Base-by-base conservation (phyloP, 1,140 invertebrate genomes). In the Helicoverpa armigera region DNA sequence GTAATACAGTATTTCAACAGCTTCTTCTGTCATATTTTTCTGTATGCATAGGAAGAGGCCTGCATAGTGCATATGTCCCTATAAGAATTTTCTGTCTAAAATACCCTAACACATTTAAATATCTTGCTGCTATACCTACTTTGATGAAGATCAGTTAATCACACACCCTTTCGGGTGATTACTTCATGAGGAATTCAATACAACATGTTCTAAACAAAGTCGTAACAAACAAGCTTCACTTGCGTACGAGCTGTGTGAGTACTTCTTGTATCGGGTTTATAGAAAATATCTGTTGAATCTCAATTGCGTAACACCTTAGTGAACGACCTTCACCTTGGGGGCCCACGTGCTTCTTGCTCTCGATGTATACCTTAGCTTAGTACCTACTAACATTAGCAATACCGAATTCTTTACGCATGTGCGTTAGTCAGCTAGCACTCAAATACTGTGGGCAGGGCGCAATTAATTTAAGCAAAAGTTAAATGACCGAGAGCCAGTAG, bases 211-310 rank as follows among this genome's bases (percentile, higher is more conserved):
- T 12, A 10, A 72, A 13, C 18, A 18, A 53, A 50, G 48, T 53
- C 31, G 9, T 74, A 16, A 56, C 79, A 53, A 75, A 51, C 67
- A 79, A 82, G 60, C 70, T 79, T 79, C 43, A 35, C 29, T 56
- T 54, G 43, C 50, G 10, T 78, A 31, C 18, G 54, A 69, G 48
- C 23, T 48, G 35, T 50, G 4, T 35, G 56, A 31, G 23, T 58
- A 48, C 53, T 60, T 43, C 14, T 58, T 74, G 53, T 54, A 13
- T 53, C 31, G 23, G 31, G 29, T 60, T 58, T 67, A 43, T 29
- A 75, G 50, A 72, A 67, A 67, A 60, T 58, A 86, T 84, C 81
- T 80, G 83, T 84, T 82, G 81, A 84, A 86, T 84, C 65, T 83
- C 83, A 84, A 86, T 85, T 77, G 77, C 54, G 61, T 56, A 54